Conservation (phyloP, 2,113 vertebrate genomes). For the Muntiacus muntjak region DNA sequence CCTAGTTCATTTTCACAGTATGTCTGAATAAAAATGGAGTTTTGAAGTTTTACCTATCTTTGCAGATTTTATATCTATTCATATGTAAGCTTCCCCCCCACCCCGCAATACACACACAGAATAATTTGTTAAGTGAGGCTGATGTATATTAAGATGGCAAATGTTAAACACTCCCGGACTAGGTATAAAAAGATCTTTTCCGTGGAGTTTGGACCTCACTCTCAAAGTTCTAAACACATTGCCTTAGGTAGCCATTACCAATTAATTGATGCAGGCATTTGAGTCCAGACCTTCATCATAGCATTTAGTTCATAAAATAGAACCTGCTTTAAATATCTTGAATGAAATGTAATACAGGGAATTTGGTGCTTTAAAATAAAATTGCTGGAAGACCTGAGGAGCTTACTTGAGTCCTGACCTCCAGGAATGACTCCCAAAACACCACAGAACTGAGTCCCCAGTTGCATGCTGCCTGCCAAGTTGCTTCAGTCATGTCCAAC, state of each 20-base stretch:
- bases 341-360: background rate
- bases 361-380: background rate
- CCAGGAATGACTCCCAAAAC: background rate
- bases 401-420: background rate
- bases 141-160: background rate
- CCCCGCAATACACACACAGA: background rate
- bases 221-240: background rate
- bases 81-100: background rate
- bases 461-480: background rate
- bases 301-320: background rate
- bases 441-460: background rate
- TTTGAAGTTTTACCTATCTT: conserved; percentile 39
- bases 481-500: background rate
- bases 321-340: background rate
- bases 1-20: conserved; percentile 40
- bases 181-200: background rate
- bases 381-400: background rate
- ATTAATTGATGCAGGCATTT: background rate
- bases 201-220: background rate
- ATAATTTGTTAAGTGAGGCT: conserved; percentile 8
- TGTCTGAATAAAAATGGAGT: conserved; percentile 22
- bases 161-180: background rate
- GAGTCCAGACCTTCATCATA: background rate
- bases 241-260: background rate
- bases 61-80: conserved; percentile 16